These are phyloP conservation scores for Lepus americanus DNA, from an alignment of 2,113 vertebrate genomes.

Conservation along the genomic window DNA sequence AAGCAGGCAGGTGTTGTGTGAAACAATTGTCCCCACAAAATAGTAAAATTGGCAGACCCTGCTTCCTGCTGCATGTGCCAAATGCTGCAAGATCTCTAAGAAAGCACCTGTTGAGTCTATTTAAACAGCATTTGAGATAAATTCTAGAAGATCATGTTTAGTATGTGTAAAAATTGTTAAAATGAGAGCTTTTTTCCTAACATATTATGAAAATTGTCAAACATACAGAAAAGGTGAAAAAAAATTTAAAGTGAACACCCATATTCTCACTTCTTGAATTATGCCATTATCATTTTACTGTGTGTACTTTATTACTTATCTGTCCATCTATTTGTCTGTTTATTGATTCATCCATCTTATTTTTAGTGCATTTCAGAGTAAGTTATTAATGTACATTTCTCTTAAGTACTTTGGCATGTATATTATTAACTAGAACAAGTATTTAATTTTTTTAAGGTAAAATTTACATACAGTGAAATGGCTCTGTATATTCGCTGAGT, in stretches of 20 bases:
- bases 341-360: background rate
- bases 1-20: background rate
- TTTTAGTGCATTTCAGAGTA: constrained; percentile 54
- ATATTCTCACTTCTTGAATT: background rate
- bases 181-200: constrained; percentile 34
- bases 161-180: constrained; percentile 14
- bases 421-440: constrained; percentile 26
- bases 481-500: background rate
- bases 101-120: constrained; percentile 35
- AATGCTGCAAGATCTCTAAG: constrained; percentile 10
- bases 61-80: background rate
- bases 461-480: constrained; percentile 42
- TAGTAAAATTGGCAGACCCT: constrained; percentile 37
- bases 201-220: constrained; percentile 56
- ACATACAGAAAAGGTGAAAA: background rate
- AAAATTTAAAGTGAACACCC: constrained; percentile 29
- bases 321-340: background rate
- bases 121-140: constrained; percentile 49
- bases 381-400: constrained; percentile 32
- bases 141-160: constrained; percentile 53
- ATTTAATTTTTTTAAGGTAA: constrained; percentile 16
- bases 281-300: constrained; percentile 35
- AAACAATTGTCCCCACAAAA: constrained; percentile 46
- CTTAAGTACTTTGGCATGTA: constrained; percentile 18
- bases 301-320: constrained; percentile 38